A percentile compares a stretch with the other conserved stretches of the same genome.
These are phyloP conservation scores for Listrodromus nycthemerus DNA, from an alignment of 2,888 invertebrate species.

Conservation along the genomic window DNA sequence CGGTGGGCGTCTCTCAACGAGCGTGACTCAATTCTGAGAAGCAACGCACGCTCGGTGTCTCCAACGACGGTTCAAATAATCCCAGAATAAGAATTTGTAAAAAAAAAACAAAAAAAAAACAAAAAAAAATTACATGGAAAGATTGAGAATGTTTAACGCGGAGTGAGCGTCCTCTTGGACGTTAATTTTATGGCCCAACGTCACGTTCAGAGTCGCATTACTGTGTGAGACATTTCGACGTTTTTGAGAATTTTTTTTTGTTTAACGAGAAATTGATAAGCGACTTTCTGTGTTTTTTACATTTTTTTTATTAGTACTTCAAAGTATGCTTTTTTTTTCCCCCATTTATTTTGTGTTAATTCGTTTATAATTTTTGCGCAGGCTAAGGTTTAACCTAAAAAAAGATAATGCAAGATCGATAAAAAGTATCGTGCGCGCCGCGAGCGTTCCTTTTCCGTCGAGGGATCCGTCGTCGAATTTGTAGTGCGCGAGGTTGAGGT, in stretches of 20 bases:
- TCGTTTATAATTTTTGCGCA: too few relatives aligned
- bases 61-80: constrained; percentile 21
- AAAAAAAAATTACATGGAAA: background rate
- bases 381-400: background rate
- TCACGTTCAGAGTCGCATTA: too few relatives aligned
- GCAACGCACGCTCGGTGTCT: constrained; percentile 47
- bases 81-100: background rate
- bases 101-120: background rate
- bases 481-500: constrained; percentile 6
- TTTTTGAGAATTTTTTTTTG: too few relatives aligned
- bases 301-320: too few relatives aligned
- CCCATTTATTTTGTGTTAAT: too few relatives aligned
- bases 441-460: constrained; percentile 53
- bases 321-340: too few relatives aligned
- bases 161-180: too few relatives aligned
- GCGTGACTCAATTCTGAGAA: constrained; percentile 59
- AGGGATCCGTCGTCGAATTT: constrained; percentile 49
- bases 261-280: too few relatives aligned
- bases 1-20: constrained; percentile 48
- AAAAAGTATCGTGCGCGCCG: constrained; percentile 25
- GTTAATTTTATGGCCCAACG: too few relatives aligned
- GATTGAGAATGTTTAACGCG: too few relatives aligned
- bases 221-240: too few relatives aligned
- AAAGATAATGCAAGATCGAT: constrained; percentile 11
- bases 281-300: too few relatives aligned